These are phyloP conservation scores for Bathynomus jamesi DNA, from an alignment of 1,140 invertebrate species.

Conservation along the genomic window DNA sequence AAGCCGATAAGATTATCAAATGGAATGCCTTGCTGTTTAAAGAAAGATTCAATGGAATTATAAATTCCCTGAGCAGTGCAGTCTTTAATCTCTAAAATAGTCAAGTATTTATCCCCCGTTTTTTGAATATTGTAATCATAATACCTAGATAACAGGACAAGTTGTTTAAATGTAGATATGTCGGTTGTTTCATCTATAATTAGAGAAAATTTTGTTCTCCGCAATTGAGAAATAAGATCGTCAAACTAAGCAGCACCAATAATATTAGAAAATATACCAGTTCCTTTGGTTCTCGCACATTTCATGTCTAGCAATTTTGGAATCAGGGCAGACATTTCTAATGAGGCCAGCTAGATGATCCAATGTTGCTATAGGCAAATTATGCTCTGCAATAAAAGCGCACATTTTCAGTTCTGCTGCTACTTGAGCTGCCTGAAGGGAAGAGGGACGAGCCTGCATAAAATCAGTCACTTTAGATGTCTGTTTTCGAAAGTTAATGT, in stretches of 20 bases:
- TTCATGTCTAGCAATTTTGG: slow-evolving; percentile 17
- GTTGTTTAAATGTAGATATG: slow-evolving; percentile 18
- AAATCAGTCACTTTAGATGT: slow-evolving; percentile 7
- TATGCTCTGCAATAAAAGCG: slow-evolving; percentile 19
- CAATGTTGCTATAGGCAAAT: slow-evolving; percentile 15
- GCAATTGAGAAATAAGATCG: slow-evolving; percentile 14
- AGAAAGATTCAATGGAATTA: slow-evolving; percentile 13
- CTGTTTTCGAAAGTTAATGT: not conserved
- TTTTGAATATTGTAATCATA: slow-evolving; percentile 22
- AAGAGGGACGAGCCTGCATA: not conserved
- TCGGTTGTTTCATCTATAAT: too few relatives aligned
- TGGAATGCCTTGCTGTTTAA: slow-evolving; percentile 16
- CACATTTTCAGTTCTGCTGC: slow-evolving; percentile 15
- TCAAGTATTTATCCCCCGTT: slow-evolving; percentile 20
- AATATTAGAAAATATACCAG: slow-evolving; percentile 19
- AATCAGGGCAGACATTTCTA: too few relatives aligned
- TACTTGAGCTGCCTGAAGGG: slow-evolving; percentile 14
- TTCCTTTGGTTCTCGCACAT: slow-evolving; percentile 27
- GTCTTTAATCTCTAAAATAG: slow-evolving; percentile 20
- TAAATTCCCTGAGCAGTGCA: slow-evolving; percentile 19
- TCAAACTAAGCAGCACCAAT: slow-evolving; percentile 17
- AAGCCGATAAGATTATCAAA: slow-evolving; percentile 26
- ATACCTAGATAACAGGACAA: slow-evolving; percentile 16
- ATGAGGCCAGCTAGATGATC: slow-evolving; percentile 14
- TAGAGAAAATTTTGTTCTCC: slow-evolving; percentile 27